Conservation (phyloP, 2,888 invertebrate species). For the Pogonocherus hispidulus region DNA sequence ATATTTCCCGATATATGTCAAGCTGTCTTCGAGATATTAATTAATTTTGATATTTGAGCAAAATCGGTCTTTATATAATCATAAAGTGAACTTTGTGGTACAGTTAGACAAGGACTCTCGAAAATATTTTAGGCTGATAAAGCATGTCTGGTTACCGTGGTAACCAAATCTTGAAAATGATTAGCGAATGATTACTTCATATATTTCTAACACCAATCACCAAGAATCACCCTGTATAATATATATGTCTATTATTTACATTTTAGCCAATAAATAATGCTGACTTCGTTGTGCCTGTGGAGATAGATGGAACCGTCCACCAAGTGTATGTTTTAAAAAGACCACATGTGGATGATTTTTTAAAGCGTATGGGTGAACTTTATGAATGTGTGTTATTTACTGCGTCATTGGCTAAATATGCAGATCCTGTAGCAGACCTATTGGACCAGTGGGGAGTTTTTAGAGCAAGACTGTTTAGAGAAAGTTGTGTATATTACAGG, state of each 20-base stretch:
- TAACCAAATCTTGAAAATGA: no score
- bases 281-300: constrained; percentile 99
- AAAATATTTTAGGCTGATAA: no score
- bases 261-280: constrained; percentile 98
- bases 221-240: no score
- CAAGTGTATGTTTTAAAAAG: constrained; percentile 99
- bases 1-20: no score
- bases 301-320: constrained; percentile 99
- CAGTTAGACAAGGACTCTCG: no score
- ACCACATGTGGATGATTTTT: constrained; percentile 99
- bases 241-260: constrained; percentile 8
- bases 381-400: constrained; percentile 99
- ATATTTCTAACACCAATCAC: no score
- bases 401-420: constrained; percentile 99
- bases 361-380: constrained; percentile 96
- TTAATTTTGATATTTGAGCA: no score
- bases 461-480: constrained; percentile 96
- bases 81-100: no score
- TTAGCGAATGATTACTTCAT: no score
- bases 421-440: constrained; percentile 99
- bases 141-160: no score
- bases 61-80: no score
- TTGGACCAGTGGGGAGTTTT: constrained; percentile 97
- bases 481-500: constrained; percentile 99
- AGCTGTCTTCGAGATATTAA: no score